Evolutionary conservation across 2,113 vertebrate genomes (phyloP), one percentile per base, ranked within the genome.

Genomic region (Morone chrysops): DNA sequence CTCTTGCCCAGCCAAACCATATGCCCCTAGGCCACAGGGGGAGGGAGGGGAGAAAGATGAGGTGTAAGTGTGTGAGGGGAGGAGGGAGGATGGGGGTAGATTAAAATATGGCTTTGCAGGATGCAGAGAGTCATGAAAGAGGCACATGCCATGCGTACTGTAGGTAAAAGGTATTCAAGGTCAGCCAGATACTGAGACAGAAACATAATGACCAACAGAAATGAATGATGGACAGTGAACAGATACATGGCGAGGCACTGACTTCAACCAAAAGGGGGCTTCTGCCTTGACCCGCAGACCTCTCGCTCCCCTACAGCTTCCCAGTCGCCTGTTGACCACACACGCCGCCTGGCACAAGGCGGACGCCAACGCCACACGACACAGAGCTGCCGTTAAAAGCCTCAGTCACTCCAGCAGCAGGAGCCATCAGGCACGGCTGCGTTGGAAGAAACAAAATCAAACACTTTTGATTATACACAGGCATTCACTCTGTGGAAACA

Each of bases 1-100:
- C 95, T 98, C 95, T 77, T 97, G 97, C 92, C 97, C 97, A 61
- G 96, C 95, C 87, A 96, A 96, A 93, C 97, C 97, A 96, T 96
- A 97, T 83, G 96, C 95, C 92, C 97, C 95, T 17, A 96, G 95
- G 92, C 97, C 95, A 80, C 82, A 56, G 60, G 43, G 50, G 74
- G 80, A 62, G 62, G 75, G 25, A 25, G 60, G 63, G 73, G 48
- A 82, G 83, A 84, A 54, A 81, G 87, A 90, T 86, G 85, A 90
- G 87, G 90, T 87, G 85, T 83, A 78, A 80, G 86, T 60, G 78
- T 80, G 87, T 66, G 79, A 13, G 80, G 20, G 59, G 40, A 47
- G 3, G 50, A 41, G 83, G 75, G 56, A 7, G 25, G 62, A 9
- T 66, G 43, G 61, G 36, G 36, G 54, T 53, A 1, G 13, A 56